phyloP scores from a whole-genome alignment of 2,113 vertebrate genomes.

The Sceloporus undulatus region DNA sequence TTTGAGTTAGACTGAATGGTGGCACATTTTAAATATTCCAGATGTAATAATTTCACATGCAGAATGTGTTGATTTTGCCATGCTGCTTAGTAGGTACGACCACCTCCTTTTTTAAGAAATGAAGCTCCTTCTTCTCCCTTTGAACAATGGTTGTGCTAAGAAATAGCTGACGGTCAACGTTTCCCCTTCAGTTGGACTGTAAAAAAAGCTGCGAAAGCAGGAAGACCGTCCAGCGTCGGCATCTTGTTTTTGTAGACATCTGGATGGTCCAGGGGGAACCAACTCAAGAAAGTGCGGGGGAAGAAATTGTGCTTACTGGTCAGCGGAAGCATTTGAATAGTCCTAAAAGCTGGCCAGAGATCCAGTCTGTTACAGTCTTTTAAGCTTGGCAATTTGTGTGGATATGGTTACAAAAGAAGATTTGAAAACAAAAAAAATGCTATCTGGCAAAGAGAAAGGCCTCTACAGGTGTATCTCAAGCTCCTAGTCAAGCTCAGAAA shows the following conservation, averaged over 20 bases:
- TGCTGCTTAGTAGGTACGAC: background rate
- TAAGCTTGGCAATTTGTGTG: background rate
- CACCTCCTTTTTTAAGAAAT: background rate
- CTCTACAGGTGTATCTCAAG: background rate
- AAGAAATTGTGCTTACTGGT: slow-evolving; percentile 4
- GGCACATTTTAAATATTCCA: background rate
- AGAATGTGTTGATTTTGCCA: background rate
- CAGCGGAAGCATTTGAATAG: background rate
- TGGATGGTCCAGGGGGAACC: rapidly evolving
- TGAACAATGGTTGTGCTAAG: too few species aligned
- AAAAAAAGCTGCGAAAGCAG: rapidly evolving
- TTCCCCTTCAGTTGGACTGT: background rate
- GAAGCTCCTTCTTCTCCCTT: background rate
- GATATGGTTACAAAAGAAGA: background rate
- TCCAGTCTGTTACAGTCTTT: background rate
- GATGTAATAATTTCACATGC: background rate
- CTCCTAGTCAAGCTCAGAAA: too few species aligned
- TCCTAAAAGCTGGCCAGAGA: background rate
- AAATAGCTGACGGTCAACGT: too few species aligned
- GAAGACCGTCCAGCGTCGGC: background rate
- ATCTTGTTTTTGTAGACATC: background rate
- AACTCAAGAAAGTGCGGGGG: background rate
- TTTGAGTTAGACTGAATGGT: background rate
- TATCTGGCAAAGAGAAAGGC: background rate
- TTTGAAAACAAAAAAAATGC: too few species aligned